Base-by-base conservation (phyloP, 1,140 invertebrate genomes). In the Phthorimaea operculella region DNA sequence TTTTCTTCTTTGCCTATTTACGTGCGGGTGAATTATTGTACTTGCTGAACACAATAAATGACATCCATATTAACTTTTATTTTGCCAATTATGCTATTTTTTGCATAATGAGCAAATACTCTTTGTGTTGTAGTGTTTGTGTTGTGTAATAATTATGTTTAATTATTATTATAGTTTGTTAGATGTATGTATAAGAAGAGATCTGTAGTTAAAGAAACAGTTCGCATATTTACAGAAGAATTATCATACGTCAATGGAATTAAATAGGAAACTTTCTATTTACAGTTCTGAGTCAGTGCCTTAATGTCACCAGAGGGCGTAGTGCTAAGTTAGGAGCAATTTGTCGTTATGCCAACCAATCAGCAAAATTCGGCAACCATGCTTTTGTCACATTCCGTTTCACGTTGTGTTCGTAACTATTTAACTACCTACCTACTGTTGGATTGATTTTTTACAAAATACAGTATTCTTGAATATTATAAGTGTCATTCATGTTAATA, bases 81-180 rank as follows among this genome's bases (percentile, higher is more conserved):
- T 74, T 81, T 83, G 82, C 82, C 82, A 83, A 85, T 83, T 82
- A 85, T 85, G 82, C 79, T 59, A 66, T 78, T 76, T 76, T 66
- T 63, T 71, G 79, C 82, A 82, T 79, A 83, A 85, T 85, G 82
- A 85, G 82, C 82, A 80, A 85, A 85, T 85, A 85, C 82, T 70
- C 63, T 55, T 60, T 63, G 56, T 66, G 70, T 72, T 72, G 60
- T 62, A 51, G 60, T 60, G 49, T 28, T 4, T 61, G 63, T 59
- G 36, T 55, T 52, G 54, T 65, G 59, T 59, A 15, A 33, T 3
- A 47, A 33, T n/a, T 16, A 9, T 47, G 44, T 47, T 49, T 49
- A n/a, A n/a, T n/a, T n/a, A n/a, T 18, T 45, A 34, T 21, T 49
- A 52, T 16, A 52, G 45, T 52, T 50, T 48, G 36, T 54, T 58